phyloP scores from a whole-genome alignment of 64 coral and sea anemone species.

The Trachythela sp. region DNA sequence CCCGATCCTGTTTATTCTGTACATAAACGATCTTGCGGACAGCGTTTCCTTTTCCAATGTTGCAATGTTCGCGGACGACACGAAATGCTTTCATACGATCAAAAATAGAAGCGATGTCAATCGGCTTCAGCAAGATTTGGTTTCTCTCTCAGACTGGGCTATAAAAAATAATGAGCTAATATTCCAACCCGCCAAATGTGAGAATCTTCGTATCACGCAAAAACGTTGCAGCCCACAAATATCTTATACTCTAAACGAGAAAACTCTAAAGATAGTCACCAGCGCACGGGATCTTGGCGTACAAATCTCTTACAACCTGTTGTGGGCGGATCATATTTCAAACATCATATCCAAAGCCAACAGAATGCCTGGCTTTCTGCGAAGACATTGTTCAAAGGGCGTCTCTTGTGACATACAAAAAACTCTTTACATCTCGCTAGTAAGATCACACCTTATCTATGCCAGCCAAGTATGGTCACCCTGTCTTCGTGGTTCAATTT shows the following conservation, averaged over 20 bases:
- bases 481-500: constrained; percentile 17
- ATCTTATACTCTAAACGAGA: not conserved
- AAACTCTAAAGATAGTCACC: constrained; percentile 19
- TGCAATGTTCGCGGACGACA: not conserved
- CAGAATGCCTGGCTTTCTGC: constrained; percentile 1
- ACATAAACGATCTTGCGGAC: not conserved
- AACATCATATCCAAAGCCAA: not conserved
- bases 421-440: constrained; percentile 26
- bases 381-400: not conserved
- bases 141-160: not conserved
- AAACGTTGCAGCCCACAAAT: constrained; percentile 8
- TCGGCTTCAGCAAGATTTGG: not conserved
- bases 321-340: not conserved
- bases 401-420: not conserved
- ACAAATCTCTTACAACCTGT: not conserved
- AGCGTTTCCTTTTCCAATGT: not conserved
- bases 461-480: constrained; percentile 53
- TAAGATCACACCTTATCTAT: constrained; percentile 37
- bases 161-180: not conserved
- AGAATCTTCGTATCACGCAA: constrained; percentile 25
- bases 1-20: not conserved
- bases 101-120: not conserved
- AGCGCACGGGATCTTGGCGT: constrained; percentile 12
- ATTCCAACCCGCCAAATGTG: not conserved
- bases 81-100: not conserved